Percentiles rank a stretch among this genome's conserved stretches.
Conservation (phyloP, 2,797 vertebrate genomes). For the Sandelia bainsii region DNA sequence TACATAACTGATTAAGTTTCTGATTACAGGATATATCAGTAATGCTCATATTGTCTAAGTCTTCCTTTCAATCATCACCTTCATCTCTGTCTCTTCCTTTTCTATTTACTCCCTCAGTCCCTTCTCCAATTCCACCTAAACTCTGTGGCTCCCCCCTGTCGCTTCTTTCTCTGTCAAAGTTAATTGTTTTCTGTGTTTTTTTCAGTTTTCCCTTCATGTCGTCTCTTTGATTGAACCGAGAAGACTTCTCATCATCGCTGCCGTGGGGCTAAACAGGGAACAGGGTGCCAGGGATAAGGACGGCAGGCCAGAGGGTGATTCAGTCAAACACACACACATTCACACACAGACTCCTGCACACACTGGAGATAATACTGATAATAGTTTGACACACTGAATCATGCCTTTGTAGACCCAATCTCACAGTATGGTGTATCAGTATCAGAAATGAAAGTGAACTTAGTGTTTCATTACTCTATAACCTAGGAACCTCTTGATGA, state of each 20-base stretch:
- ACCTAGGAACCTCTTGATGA: constrained; percentile 43
- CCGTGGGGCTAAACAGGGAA: constrained; percentile 62
- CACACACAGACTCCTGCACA: constrained; percentile 17
- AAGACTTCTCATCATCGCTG: constrained; percentile 52
- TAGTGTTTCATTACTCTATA: constrained; percentile 32
- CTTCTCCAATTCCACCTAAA: constrained; percentile 55
- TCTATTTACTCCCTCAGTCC: constrained; percentile 46
- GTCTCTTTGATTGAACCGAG: constrained; percentile 64
- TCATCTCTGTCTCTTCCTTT: constrained; percentile 6
- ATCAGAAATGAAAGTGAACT: constrained; percentile 19
- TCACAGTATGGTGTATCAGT: constrained; percentile 14
- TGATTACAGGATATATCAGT: neutral
- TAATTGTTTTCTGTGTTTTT: constrained; percentile 64
- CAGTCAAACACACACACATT: constrained; percentile 15
- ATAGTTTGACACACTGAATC: constrained; percentile 38
- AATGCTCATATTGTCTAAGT: neutral
- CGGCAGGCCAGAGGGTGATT: constrained; percentile 61
- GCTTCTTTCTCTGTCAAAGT: constrained; percentile 54
- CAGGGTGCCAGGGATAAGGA: constrained; percentile 60
- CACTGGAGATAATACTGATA: constrained; percentile 33
- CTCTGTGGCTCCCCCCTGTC: constrained; percentile 11
- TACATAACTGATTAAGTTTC: neutral
- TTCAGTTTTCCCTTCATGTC: constrained; percentile 39
- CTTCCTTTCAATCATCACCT: constrained; percentile 14
- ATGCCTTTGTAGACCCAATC: constrained; percentile 4